Conservation (phyloP, 2,113 vertebrate species). For the Mesoclemmys tuberculata region DNA sequence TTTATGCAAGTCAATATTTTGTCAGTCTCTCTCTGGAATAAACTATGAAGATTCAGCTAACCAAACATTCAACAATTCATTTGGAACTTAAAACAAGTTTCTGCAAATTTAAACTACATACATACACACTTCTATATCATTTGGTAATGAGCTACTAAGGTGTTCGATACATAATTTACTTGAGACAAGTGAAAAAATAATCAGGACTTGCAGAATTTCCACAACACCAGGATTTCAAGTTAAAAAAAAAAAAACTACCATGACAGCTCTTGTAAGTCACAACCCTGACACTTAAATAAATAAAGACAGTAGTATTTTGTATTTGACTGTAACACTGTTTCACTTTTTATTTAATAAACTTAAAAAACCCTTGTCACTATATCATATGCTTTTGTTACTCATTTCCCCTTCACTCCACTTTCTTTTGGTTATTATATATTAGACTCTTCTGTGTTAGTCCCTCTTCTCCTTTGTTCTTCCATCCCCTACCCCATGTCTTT, state of each 20-base stretch:
- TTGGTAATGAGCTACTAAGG: too few species aligned
- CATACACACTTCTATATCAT: too few species aligned
- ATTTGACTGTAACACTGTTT: not conserved
- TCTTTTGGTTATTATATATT: not conserved
- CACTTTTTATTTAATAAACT: not conserved
- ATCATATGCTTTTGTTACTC: not conserved
- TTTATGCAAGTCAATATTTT: not conserved
- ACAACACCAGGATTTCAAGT: not conserved
- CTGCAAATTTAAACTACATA: too few species aligned
- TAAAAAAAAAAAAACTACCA: not conserved
- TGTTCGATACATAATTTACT: too few species aligned
- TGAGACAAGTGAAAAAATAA: not conserved
- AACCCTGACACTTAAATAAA: not conserved
- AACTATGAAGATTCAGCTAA: not conserved
- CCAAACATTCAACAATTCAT: not conserved
- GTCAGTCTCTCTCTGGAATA: not conserved
- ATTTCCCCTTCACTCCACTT: not conserved
- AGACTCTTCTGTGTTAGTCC: not conserved
- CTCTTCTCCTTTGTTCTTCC: not conserved
- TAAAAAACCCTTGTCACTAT: not conserved
- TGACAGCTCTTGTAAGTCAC: not conserved
- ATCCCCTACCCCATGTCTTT: not conserved
- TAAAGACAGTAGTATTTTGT: not conserved
- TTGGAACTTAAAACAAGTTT: not conserved
- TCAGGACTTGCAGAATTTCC: not conserved